Evolutionary conservation across 2,113 vertebrate genomes (phyloP).

Genomic region (Odontophorus gujanensis): DNA sequence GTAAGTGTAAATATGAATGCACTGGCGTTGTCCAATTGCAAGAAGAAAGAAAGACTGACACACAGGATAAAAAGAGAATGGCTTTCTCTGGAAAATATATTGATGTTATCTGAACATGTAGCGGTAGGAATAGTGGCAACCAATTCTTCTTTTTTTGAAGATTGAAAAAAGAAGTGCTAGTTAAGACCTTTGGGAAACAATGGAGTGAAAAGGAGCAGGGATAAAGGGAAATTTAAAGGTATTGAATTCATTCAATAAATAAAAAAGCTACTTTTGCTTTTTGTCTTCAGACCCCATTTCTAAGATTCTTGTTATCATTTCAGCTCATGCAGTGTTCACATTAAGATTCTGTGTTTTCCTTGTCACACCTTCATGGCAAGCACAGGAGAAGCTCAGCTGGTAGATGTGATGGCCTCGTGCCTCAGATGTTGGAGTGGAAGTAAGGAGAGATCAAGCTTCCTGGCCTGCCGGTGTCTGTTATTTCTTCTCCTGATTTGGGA

Average conservation of each 20-base stretch:
- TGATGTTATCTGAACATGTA: background rate
- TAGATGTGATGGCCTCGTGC: background rate
- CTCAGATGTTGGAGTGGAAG: background rate
- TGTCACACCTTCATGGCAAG: background rate
- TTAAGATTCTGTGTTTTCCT: background rate
- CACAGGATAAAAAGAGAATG: background rate
- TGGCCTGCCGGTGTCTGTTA: background rate
- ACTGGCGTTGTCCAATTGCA: background rate
- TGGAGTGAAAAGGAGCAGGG: background rate
- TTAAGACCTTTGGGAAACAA: background rate
- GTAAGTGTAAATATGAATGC: background rate
- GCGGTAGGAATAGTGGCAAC: background rate
- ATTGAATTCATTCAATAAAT: background rate
- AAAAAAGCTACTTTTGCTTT: background rate
- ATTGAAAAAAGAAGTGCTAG: background rate
- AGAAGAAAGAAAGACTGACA: background rate
- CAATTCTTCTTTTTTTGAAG: background rate
- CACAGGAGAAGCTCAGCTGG: background rate
- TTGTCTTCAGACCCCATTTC: background rate
- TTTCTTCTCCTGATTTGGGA: background rate
- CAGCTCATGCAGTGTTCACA: background rate
- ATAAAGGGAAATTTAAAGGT: background rate
- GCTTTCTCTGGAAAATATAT: background rate
- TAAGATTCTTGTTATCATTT: background rate
- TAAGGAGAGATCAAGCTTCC: background rate